These are phyloP conservation scores for Mesembrinibis cayennensis DNA, from an alignment of 2,113 vertebrate genomes.

Conservation along the genomic window DNA sequence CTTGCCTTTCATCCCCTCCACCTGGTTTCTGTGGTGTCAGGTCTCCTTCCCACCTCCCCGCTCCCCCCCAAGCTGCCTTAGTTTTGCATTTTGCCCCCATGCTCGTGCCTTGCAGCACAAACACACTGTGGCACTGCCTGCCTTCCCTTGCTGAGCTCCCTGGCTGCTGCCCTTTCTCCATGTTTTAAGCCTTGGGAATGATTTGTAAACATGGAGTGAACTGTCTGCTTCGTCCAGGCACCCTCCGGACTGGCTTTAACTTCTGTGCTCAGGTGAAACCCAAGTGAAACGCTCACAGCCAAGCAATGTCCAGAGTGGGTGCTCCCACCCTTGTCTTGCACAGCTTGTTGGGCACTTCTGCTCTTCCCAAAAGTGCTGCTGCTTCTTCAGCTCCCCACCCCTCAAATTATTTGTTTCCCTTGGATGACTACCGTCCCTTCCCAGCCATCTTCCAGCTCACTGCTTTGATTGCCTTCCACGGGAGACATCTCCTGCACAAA, in stretches of 20 bases:
- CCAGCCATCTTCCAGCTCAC: neutral
- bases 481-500: neutral
- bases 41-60: neutral
- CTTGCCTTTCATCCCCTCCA: neutral
- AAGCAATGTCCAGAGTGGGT: neutral
- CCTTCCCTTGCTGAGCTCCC: neutral
- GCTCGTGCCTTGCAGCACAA: fast-evolving
- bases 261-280: neutral
- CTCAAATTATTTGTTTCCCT: neutral
- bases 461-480: neutral
- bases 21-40: neutral
- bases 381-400: neutral
- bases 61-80: neutral
- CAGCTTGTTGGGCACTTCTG: neutral
- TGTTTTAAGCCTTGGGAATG: neutral
- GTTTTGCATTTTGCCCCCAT: neutral
- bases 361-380: neutral
- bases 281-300: neutral
- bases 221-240: neutral
- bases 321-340: neutral
- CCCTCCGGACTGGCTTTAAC: neutral
- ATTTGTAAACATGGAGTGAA: neutral
- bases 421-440: neutral
- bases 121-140: neutral
- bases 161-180: neutral